Evolutionary conservation across 2,888 invertebrate species (phyloP), one percentile per base, ranked within the genome.

Genomic region (Kuschelorhynchus macadamiae): DNA sequence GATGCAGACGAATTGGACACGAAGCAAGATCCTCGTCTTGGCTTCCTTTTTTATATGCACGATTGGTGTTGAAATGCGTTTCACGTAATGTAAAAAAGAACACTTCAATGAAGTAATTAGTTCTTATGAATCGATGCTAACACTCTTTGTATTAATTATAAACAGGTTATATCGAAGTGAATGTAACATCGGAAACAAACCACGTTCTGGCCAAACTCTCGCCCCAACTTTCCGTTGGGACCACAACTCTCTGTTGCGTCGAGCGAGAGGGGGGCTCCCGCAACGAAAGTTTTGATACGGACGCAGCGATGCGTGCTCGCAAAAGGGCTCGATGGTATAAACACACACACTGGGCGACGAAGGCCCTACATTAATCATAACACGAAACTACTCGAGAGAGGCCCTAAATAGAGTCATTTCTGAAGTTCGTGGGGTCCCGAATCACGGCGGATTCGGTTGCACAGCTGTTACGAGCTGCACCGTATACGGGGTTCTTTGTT

Each of bases 231-330:
- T 63, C 63, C 63, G 63, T 63, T 56, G 60, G 42, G 49, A 17
- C 47, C 12, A 63, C n/a, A n/a, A n/a, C n/a, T 71, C 71, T 73
- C 72, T 44, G 42, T 56, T 56, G 67, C 69, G 73, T 63, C 72
- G 67, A 63, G 41, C 72, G 67, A 63, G 41, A 64, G 61, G 74
- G 62, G 61, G 74, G 67, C 72, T 65, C 71, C 69, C 69, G 71
- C 71, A 60, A 62, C 80, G 75, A 80, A 80, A 83, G 83, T 83
- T 84, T 81, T 82, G 83, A 83, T 84, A 82, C 82, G 83, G 80
- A 82, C 80, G 80, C 83, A 81, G 68, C 78, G 82, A 82, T 78
- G 81, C 81, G 82, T 82, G 79, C 76, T 75, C 71, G 75, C 74
- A 80, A 81, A 82, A 82, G 82, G 80, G 80, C 80, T 80, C 77